A percentile compares a stretch with the other conserved stretches of the same genome.
phyloP scores from a whole-genome alignment of 1,140 invertebrate genomes.

The Pinna nobilis region DNA sequence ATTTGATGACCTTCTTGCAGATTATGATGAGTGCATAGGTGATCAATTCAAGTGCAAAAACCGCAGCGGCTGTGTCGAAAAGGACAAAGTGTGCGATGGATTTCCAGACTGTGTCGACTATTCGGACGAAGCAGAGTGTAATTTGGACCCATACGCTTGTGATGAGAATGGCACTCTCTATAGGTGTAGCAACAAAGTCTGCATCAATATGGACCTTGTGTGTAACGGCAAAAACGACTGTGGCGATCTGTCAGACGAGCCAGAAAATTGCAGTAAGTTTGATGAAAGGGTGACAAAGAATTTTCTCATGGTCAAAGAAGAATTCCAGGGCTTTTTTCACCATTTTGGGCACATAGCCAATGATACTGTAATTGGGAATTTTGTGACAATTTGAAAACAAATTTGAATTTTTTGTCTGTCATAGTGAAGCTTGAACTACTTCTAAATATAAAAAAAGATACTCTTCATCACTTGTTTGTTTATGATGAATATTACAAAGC shows the following conservation, averaged over 20 bases:
- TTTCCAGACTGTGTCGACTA: constrained; percentile 83
- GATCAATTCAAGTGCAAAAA: constrained; percentile 93
- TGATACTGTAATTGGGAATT: too few species aligned
- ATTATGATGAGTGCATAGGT: constrained; percentile 3
- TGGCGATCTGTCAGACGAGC: constrained; percentile 78
- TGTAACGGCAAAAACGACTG: constrained; percentile 69
- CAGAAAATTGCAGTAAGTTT: constrained; percentile 76
- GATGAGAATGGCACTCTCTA: constrained; percentile 51
- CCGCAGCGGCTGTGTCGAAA: constrained; percentile 90
- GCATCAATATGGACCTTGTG: constrained; percentile 53
- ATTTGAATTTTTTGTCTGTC: too few species aligned
- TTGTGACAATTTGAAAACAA: too few species aligned
- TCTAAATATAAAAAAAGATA: too few species aligned
- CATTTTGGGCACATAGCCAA: too few species aligned
- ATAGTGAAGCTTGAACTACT: too few species aligned
- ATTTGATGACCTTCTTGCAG: too few species aligned
- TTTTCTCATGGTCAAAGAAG: too few species aligned
- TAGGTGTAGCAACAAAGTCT: constrained; percentile 56
- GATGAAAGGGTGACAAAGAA: too few species aligned
- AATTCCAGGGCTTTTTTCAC: too few species aligned
- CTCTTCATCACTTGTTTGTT: too few species aligned
- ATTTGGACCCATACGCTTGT: constrained; percentile 10
- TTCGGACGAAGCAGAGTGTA: constrained; percentile 60
- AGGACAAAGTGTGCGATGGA: constrained; percentile 90
- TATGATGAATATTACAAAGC: too few species aligned